Evolutionary conservation across 2,797 vertebrate genomes (phyloP), one percentile per base, ranked within the genome.

Genomic region (Poliocrania exsul): DNA sequence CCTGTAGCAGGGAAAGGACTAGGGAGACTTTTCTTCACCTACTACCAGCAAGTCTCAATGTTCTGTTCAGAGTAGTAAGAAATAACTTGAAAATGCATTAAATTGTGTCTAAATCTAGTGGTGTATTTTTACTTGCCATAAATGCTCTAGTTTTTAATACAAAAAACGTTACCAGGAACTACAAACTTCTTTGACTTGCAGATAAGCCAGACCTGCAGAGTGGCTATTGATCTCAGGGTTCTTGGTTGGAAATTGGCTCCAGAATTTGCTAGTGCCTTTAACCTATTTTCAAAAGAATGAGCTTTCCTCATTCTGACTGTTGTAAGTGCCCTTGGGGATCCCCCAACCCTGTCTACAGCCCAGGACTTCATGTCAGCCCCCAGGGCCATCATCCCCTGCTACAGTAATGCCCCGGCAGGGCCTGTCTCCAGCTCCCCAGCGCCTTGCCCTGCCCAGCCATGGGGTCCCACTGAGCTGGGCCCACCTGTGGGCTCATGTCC

Each of bases 401-500:
- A 14, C 60, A 80, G 38, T 2, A 21, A 42, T 4, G 7, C 4
- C 1, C 1, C n/a, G 58, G 40, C 33, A 49, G 19, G 6, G 33
- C 17, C 1, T 5, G 15, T 16, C 18, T 80, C 40, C 50, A 77
- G n/a, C 49, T 72, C 33, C 67, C 46, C 33, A 47, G 0, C 50
- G 58, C 33, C 16, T 29, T 79, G 46, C 19, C 31, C 40, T 38
- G 33, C 28, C 25, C 4, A 10, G 49, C 53, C 26, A 28, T 2
- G 3, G 5, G 26, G 38, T 20, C 16, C 31, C 14, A 10, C 24
- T 6, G 4, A 47, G 21, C 35, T 3, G 5, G 38, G 47, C 8
- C 3, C 20, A 28, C 13, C 33, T 3, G 2, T 6, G 11, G 19
- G 13, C 29, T 72, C 38, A 33, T 6, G 23, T 42, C 33, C 35